Percentiles rank a stretch among this genome's conserved stretches.
These are phyloP conservation scores for Exocentrus adspersus DNA, from an alignment of 2,888 invertebrate species.

Conservation along the genomic window DNA sequence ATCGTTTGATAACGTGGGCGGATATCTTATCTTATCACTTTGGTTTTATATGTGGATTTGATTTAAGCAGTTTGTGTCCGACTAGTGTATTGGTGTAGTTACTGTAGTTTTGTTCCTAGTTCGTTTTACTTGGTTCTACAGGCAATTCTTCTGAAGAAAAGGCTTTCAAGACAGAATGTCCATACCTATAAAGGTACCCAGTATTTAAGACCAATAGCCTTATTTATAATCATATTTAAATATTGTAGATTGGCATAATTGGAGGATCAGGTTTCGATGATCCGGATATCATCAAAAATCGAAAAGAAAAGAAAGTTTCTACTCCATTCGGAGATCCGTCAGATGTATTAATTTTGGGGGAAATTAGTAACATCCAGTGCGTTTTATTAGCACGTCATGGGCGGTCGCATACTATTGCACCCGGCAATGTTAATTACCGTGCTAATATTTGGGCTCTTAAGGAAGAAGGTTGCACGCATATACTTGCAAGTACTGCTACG, in stretches of 20 bases:
- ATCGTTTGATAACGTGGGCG: too few relatives aligned
- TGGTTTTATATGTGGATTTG: too few relatives aligned
- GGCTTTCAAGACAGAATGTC: too few relatives aligned
- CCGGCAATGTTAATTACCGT: conserved; percentile 87
- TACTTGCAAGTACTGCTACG: conserved; percentile 93
- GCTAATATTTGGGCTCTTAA: conserved; percentile 97
- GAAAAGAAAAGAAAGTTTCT: conserved; percentile 70
- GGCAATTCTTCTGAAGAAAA: too few relatives aligned
- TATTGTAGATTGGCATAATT: conserved; percentile 89
- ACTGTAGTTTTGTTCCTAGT: too few relatives aligned
- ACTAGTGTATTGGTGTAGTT: too few relatives aligned
- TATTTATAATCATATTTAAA: background rate
- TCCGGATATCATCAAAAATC: conserved; percentile 80
- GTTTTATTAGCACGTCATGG: conserved; percentile 81
- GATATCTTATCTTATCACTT: too few relatives aligned
- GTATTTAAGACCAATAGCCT: too few relatives aligned
- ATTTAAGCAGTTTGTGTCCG: too few relatives aligned
- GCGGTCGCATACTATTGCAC: conserved; percentile 77
- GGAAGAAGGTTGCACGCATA: conserved; percentile 86
- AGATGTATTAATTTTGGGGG: conserved; percentile 77
- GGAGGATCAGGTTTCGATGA: conserved; percentile 97
- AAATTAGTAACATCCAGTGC: conserved; percentile 79
- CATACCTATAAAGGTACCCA: background rate
- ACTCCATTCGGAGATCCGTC: conserved; percentile 87
- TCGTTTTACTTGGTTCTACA: too few relatives aligned